Base-by-base conservation (phyloP, 2,113 vertebrate genomes). In the Macheiramphus alcinus region DNA sequence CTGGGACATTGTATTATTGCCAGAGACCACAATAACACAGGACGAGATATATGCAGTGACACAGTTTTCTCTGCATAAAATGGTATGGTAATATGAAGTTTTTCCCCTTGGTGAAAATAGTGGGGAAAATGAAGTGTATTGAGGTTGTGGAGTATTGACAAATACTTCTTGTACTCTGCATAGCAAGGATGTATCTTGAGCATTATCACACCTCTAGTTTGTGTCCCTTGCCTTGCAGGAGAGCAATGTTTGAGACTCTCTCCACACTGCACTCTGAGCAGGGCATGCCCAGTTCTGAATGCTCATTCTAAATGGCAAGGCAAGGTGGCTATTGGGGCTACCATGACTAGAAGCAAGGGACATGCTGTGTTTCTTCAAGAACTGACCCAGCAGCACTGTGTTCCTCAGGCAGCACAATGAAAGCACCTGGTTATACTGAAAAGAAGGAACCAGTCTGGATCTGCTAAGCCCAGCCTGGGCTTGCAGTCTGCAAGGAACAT, bases 361-460 rank as follows among this genome's bases (percentile, higher is more conserved):
- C 0, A 0, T 18, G 9, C 19, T 67, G 36, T 16, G 42, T 9
- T 63, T 31, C 67, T 29, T 13, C 48, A 6, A 13, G 16, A 1
- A 4, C 29, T 56, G 50, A 26, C 11, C 72, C 29, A 19, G 55
- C 38, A 68, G 62, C 16, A 10, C 36, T 2, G 29, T 18, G 21
- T 26, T 62, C 25, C 31, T 20, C 59, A 5, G 66, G 55, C 59
- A 90, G 70, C 55, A 25, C 38, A 43, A 29, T 6, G 34, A 68
- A 47, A 86, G 43, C 14, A 18, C 40, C 31, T 4, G 7, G 42
- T 13, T 58, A 20, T 16, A 23, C 19, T 59, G 47, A 55, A 59
- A 62, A 55, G n/a, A 78, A 70, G 36, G 31, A 96, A 36, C 27
- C 13, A 25, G 16, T 7, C 63, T 70, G 89, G 34, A 38, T 40